A percentile compares a stretch with the other conserved stretches of the same genome.
Conservation (phyloP, 2,888 invertebrate genomes). For the Xestia xanthographa region DNA sequence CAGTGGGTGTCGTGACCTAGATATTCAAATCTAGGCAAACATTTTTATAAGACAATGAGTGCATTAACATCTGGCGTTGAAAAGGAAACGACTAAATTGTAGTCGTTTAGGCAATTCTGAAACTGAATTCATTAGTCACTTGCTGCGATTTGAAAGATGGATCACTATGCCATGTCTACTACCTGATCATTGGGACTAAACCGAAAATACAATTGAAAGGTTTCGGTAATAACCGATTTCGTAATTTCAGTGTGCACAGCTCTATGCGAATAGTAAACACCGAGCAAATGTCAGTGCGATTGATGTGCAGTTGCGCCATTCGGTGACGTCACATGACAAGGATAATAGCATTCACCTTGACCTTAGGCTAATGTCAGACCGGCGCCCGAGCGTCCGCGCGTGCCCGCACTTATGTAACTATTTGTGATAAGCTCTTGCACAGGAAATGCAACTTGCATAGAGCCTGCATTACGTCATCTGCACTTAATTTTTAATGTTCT, state of each 20-base stretch:
- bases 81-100: conserved; percentile 22
- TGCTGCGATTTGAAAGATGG: conserved; percentile 33
- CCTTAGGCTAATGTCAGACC: conserved; percentile 84
- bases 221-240: conserved; percentile 13
- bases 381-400: conserved; percentile 76
- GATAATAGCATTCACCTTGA: conserved; percentile 86
- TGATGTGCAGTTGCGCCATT: conserved; percentile 73
- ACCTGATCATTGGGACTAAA: not conserved
- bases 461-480: conserved; percentile 38
- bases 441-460: conserved; percentile 68
- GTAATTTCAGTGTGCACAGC: conserved; percentile 15
- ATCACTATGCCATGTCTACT: not conserved
- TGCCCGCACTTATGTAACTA: conserved; percentile 77
- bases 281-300: conserved; percentile 58
- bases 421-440: conserved; percentile 69
- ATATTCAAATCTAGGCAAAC: conserved; percentile 40
- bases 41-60: conserved; percentile 36
- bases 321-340: conserved; percentile 79
- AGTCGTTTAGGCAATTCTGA: conserved; percentile 14
- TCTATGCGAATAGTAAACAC: conserved; percentile 55
- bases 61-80: conserved; percentile 31
- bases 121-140: conserved; percentile 29
- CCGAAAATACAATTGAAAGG: not conserved
- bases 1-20: conserved; percentile 27
- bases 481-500: conserved; percentile 4